Evolutionary conservation across 2,888 invertebrate genomes (phyloP).

Genomic region (Volucella inflata): DNA sequence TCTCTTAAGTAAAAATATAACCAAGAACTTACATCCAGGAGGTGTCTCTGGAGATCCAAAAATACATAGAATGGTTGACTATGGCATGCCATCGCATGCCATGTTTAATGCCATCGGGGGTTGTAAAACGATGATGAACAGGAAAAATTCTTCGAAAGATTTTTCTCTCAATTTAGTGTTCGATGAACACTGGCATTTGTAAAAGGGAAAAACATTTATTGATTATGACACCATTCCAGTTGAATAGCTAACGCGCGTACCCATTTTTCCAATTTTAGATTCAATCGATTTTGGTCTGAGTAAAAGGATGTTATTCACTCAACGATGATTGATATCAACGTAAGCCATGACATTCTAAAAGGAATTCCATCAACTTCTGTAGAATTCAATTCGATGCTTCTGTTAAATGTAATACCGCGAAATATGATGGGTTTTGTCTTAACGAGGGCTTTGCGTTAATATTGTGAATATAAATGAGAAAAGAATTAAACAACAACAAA

Average conservation of each 20-base stretch:
- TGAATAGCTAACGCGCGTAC: constrained; percentile 9
- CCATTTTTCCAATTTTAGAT: constrained; percentile 31
- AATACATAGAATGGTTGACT: no score
- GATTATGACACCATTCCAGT: constrained; percentile 17
- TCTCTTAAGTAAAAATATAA: no score
- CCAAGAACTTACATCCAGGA: no score
- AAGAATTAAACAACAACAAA: no score
- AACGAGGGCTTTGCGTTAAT: no score
- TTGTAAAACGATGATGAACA: no score
- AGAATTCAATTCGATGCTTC: neutral
- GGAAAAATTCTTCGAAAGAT: neutral
- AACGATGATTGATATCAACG: neutral
- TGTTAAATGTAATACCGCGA: neutral
- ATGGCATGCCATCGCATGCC: no score
- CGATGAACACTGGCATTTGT: neutral
- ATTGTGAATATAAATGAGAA: no score
- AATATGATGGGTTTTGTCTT: neutral
- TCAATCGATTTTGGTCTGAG: constrained; percentile 18
- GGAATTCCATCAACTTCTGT: neutral
- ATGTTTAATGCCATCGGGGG: no score
- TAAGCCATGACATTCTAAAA: neutral
- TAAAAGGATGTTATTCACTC: constrained; percentile 2
- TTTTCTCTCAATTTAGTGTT: neutral
- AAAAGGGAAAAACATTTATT: constrained; percentile 14
- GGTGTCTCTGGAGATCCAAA: no score